A percentile compares a stretch with the other conserved stretches of the same genome.
These are phyloP conservation scores for Drosophila malerkotliana DNA, from an alignment of 1,140 invertebrate genomes.

Conservation along the genomic window DNA sequence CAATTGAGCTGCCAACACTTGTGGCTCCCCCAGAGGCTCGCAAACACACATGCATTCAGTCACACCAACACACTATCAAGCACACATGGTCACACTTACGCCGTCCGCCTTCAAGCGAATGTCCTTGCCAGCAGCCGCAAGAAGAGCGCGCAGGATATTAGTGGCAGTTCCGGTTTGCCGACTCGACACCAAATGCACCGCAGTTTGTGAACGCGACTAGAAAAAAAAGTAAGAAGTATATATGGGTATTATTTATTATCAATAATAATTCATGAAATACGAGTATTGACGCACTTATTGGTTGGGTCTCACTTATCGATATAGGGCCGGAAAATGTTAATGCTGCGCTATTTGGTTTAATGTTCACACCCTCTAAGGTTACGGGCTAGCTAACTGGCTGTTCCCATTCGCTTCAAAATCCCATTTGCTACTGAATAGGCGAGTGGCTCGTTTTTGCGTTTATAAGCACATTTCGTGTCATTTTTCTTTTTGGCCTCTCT, in stretches of 20 bases:
- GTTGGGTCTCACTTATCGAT: conserved; percentile 28
- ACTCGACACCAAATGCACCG: conserved; percentile 95
- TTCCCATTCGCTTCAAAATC: conserved; percentile 76
- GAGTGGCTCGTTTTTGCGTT: conserved; percentile 61
- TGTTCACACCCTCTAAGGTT: conserved; percentile 34
- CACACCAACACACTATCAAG: conserved; percentile 11
- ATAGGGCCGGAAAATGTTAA: neutral
- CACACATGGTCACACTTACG: conserved; percentile 86
- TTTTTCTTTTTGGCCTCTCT: conserved; percentile 48
- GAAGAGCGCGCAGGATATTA: conserved; percentile 92
- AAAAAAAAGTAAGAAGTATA: conserved; percentile 14
- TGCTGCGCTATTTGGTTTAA: conserved; percentile 17
- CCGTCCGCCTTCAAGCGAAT: conserved; percentile 93
- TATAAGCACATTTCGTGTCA: conserved; percentile 81
- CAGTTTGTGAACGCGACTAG: conserved; percentile 90
- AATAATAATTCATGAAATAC: neutral
- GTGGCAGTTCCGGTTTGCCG: conserved; percentile 95
- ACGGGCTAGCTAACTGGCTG: conserved; percentile 32
- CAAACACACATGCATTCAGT: neutral
- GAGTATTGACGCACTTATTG: conserved; percentile 18
- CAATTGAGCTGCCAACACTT: conserved; percentile 57
- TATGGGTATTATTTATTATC: conserved; percentile 7
- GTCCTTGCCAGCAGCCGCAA: conserved; percentile 94
- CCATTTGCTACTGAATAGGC: conserved; percentile 68
- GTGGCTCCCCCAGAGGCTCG: conserved; percentile 37